Conservation (phyloP, 2,888 invertebrate genomes). For the Protonemura montana region DNA sequence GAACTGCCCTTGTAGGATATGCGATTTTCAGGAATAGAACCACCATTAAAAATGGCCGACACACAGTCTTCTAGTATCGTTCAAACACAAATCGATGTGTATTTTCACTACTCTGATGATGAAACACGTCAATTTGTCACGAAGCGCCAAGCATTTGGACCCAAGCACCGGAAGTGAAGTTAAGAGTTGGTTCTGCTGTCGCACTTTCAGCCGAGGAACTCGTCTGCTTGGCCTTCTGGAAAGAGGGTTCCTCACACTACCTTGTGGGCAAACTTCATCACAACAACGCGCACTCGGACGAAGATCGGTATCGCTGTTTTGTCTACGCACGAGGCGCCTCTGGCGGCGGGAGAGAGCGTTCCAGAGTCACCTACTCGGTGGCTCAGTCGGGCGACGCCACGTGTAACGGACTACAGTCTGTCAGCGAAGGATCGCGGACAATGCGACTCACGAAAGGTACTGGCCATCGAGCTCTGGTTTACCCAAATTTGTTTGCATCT, state of each 20-base stretch:
- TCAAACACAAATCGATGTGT: too few species aligned
- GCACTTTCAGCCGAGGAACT: constrained; percentile 74
- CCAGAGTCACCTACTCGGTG: constrained; percentile 46
- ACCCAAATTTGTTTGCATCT: background rate
- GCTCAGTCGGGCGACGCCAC: constrained; percentile 78
- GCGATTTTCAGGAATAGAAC: too few species aligned
- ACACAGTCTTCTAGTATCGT: too few species aligned
- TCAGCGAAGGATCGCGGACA: constrained; percentile 79
- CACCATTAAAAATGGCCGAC: too few species aligned
- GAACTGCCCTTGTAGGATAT: too few species aligned
- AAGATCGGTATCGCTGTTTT: constrained; percentile 85
- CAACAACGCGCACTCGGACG: constrained; percentile 67
- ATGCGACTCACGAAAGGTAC: constrained; percentile 80
- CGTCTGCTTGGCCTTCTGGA: constrained; percentile 84
- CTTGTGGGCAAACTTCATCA: constrained; percentile 59
- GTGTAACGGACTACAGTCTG: constrained; percentile 77
- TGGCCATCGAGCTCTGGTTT: constrained; percentile 36
- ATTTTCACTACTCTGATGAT: too few species aligned
- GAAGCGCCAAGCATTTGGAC: too few species aligned
- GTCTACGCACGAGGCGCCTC: constrained; percentile 67
- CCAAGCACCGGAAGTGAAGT: too few species aligned
- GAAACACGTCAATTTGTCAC: too few species aligned
- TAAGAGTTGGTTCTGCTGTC: too few species aligned
- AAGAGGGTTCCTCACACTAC: constrained; percentile 77
- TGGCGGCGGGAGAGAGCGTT: constrained; percentile 42